phyloP scores from a whole-genome alignment of 2,113 vertebrate genomes.

The Lamprotornis superbus region DNA sequence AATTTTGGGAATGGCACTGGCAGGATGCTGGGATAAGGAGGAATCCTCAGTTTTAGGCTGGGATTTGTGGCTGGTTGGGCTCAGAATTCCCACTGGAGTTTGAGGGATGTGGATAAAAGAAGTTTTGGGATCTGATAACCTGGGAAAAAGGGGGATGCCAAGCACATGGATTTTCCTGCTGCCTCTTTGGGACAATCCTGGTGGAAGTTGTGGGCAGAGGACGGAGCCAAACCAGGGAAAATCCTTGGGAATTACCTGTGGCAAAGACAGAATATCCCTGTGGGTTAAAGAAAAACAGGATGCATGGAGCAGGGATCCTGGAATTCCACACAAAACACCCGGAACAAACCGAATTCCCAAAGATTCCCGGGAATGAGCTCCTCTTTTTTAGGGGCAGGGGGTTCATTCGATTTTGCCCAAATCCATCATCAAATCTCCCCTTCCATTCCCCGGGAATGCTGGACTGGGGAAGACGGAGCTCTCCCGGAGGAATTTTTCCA shows the following conservation, averaged over 20 bases:
- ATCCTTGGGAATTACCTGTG: neutral
- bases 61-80: neutral
- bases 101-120: too few species aligned
- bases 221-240: neutral
- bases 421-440: neutral
- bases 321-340: neutral
- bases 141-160: neutral
- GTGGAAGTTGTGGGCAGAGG: neutral
- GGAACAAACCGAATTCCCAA: neutral
- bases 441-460: neutral
- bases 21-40: neutral
- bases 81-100: neutral
- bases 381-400: neutral
- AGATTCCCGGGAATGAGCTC: neutral
- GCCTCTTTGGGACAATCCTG: neutral
- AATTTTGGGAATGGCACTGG: neutral
- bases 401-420: neutral
- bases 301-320: neutral
- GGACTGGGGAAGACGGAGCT: slow-evolving; percentile 35
- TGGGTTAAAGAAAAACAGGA: neutral
- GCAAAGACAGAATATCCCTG: fast-evolving
- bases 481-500: slow-evolving; percentile 54
- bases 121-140: neutral
- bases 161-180: neutral
- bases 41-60: neutral